These are phyloP conservation scores for Bactericera cockerelli DNA, from an alignment of 1,140 invertebrate genomes.

Conservation along the genomic window DNA sequence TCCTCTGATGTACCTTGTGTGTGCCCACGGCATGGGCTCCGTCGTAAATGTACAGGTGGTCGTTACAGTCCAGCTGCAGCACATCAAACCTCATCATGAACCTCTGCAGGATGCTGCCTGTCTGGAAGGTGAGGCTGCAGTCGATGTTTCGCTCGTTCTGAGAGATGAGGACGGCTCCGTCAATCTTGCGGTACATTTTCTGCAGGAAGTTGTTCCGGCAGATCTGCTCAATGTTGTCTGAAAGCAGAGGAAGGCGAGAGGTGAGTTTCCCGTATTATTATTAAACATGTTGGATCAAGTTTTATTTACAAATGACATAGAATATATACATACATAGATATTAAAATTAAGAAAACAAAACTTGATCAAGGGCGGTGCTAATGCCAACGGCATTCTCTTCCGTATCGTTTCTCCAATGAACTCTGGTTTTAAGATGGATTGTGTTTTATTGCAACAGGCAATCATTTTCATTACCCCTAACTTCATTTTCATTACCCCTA, in stretches of 20 bases:
- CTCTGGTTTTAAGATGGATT: too few species aligned
- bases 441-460: too few species aligned
- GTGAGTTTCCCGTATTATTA: too few species aligned
- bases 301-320: too few species aligned
- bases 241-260: slow-evolving; percentile 24
- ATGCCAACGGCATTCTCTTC: too few species aligned
- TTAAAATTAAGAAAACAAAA: too few species aligned
- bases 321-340: too few species aligned
- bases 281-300: too few species aligned
- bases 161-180: slow-evolving; percentile 73
- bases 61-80: slow-evolving; percentile 74
- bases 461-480: too few species aligned
- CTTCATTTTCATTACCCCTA: too few species aligned
- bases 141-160: slow-evolving; percentile 77
- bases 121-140: slow-evolving; percentile 83
- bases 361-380: too few species aligned
- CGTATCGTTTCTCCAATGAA: too few species aligned
- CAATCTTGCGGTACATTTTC: slow-evolving; percentile 72
- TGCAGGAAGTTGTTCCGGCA: slow-evolving; percentile 77
- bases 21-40: slow-evolving; percentile 72
- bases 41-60: slow-evolving; percentile 83
- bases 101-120: slow-evolving; percentile 77
- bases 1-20: slow-evolving; percentile 75
- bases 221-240: slow-evolving; percentile 69
- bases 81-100: slow-evolving; percentile 82